Base-by-base conservation (phyloP, 2,797 vertebrate species). In the Micropoecilia bifurca region DNA sequence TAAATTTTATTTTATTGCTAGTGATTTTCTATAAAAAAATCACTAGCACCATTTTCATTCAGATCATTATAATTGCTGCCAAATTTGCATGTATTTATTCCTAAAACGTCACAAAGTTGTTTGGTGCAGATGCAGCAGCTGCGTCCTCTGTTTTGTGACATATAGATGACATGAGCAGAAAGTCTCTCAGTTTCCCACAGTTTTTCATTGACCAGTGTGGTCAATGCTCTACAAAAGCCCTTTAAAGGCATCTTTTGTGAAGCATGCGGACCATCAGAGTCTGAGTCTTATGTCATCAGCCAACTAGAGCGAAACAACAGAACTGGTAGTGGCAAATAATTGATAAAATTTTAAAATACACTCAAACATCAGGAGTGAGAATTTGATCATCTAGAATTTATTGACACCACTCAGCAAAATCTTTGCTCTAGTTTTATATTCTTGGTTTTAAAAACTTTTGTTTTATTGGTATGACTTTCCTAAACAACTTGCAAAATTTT, bases 81-180 rank as follows among this genome's bases (percentile, higher is more conserved):
- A 25, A 41, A 68, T 68, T 12, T 36, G 30, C 30, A 14, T 36
- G 30, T 63, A 63, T 63, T 41, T 41, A 41, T 66, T 39, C 61
- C 3, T 66, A 66, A 39, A 39, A 22, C 7, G 22, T 66, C 20
- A 2, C 3, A 41, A 12, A 0, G 36, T 25, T 41, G 1, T 12
- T 41, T 68, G 28, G 71, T 81, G 72, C 36, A 86, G 78, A 84
- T 86, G 80, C 39, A 74, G 66, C 82, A 83, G 83, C 22, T 81
- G 80, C 59, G 36, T 57, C 36, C 55, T 53, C 77, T 79, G 36
- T 50, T 28, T 74, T 71, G 77, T 79, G 36, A 69, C 16, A 1
- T 18, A 2, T 36, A 9, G 30, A 63, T 36, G 16, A 18, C 20
- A 43, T 59, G 18, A 61, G 18, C 57, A 63, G 16, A 46, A 30